Evolutionary conservation across 2,113 vertebrate species (phyloP).

Genomic region (Oryzias woworae): DNA sequence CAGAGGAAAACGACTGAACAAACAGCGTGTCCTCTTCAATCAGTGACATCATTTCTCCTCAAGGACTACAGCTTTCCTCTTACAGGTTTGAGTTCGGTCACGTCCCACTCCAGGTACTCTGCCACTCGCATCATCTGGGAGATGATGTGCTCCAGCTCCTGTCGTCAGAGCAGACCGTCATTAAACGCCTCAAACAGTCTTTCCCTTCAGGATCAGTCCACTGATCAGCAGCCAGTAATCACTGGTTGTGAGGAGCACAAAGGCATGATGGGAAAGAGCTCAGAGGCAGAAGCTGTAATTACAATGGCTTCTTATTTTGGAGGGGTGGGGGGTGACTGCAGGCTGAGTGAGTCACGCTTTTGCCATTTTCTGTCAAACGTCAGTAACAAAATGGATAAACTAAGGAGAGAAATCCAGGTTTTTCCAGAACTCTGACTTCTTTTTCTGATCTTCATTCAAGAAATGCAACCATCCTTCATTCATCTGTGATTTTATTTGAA

Average conservation of each 20-base stretch:
- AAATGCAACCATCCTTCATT: too few species aligned
- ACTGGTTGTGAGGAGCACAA: slow-evolving; percentile 53
- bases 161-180: slow-evolving; percentile 53
- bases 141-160: slow-evolving; percentile 94
- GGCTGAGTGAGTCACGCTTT: too few species aligned
- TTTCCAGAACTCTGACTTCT: too few species aligned
- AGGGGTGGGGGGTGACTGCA: slow-evolving; percentile 9
- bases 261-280: slow-evolving; percentile 47
- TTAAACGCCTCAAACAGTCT: slow-evolving; percentile 75
- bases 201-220: slow-evolving; percentile 34
- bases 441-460: too few species aligned
- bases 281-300: slow-evolving; percentile 57
- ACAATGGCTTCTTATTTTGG: slow-evolving; percentile 42
- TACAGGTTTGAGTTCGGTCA: slow-evolving; percentile 91
- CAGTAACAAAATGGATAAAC: too few species aligned
- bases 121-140: slow-evolving; percentile 96
- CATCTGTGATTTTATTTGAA: too few species aligned
- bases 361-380: too few species aligned
- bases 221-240: slow-evolving; percentile 49
- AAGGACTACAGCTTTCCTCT: not conserved
- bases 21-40: not conserved
- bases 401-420: too few species aligned
- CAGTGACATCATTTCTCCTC: not conserved
- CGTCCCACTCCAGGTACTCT: slow-evolving; percentile 95
- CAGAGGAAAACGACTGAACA: not conserved